Evolutionary conservation across 64 coral and sea anemone genomes (phyloP).

Genomic region (Hydrozoanthus tunicans): DNA sequence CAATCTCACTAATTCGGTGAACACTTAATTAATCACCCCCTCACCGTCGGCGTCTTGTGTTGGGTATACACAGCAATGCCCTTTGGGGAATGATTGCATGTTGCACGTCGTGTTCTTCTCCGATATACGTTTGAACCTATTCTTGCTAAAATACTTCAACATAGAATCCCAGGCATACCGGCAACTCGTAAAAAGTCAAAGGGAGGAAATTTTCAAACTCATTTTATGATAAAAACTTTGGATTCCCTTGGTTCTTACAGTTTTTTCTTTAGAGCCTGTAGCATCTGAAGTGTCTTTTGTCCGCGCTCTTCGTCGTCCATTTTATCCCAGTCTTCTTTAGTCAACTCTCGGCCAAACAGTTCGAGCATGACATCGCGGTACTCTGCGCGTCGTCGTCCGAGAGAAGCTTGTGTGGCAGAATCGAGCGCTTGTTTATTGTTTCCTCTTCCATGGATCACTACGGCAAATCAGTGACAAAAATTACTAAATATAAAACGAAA

Average conservation of each 20-base stretch:
- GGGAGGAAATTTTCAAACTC: no score
- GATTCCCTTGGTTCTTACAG: not conserved
- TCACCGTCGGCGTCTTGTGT: no score
- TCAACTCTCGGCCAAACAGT: conserved; percentile 70
- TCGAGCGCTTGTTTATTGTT: conserved; percentile 55
- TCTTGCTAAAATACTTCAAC: no score
- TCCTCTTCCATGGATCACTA: conserved; percentile 67
- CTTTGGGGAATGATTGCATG: no score
- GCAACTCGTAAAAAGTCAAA: no score
- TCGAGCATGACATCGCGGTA: conserved; percentile 58
- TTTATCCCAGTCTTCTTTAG: conserved; percentile 64
- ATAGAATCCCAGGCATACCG: no score
- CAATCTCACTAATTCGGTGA: no score
- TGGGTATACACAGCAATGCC: no score
- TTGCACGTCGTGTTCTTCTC: no score
- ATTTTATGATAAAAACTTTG: no score
- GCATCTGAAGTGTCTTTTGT: conserved; percentile 42
- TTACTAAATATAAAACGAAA: conserved; percentile 7
- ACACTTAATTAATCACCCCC: no score
- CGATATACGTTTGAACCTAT: no score
- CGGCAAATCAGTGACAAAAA: not conserved
- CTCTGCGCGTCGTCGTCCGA: conserved; percentile 29
- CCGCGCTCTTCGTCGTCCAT: conserved; percentile 61
- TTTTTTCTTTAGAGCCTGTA: conserved; percentile 22
- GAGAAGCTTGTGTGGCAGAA: conserved; percentile 14